phyloP scores from a whole-genome alignment of 2,888 invertebrate genomes.

The Drosophila buzzatii region DNA sequence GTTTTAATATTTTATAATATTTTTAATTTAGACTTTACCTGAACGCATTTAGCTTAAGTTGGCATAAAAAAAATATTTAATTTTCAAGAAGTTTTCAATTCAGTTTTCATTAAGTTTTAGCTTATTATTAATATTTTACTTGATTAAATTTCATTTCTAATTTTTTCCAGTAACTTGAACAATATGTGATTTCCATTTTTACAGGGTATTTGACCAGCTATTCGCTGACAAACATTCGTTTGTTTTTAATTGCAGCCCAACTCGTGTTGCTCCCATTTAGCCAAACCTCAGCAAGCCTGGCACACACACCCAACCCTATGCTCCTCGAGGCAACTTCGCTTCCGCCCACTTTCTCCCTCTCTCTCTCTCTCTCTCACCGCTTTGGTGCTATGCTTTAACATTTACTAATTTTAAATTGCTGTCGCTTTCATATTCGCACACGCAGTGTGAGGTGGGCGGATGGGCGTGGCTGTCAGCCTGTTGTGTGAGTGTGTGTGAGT shows the following conservation, averaged over 20 bases:
- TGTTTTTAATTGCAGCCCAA: constrained; percentile 64
- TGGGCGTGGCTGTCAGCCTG: constrained; percentile 37
- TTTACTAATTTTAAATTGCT: constrained; percentile 75
- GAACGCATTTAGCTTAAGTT: too few species aligned
- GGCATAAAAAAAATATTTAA: too few species aligned
- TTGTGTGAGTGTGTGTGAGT: constrained; percentile 29
- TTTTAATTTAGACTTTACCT: too few species aligned
- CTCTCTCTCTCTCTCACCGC: not conserved
- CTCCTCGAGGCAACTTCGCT: not conserved
- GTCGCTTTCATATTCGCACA: constrained; percentile 22
- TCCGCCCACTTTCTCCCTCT: not conserved
- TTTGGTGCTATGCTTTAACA: constrained; percentile 62
- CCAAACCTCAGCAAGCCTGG: constrained; percentile 34
- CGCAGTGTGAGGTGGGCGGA: constrained; percentile 18
- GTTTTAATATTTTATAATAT: too few species aligned
- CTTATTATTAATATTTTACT: too few species aligned
- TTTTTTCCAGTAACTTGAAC: too few species aligned
- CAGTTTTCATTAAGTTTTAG: too few species aligned
- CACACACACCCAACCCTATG: not conserved
- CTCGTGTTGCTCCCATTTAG: constrained; percentile 63
- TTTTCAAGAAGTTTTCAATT: too few species aligned
- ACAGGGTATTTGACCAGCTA: not conserved
- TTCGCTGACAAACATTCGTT: not conserved
- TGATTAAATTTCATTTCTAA: too few species aligned
- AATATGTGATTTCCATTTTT: not conserved